Evolutionary conservation across 1,140 invertebrate species (phyloP).

Genomic region (Drosophila busckii): DNA sequence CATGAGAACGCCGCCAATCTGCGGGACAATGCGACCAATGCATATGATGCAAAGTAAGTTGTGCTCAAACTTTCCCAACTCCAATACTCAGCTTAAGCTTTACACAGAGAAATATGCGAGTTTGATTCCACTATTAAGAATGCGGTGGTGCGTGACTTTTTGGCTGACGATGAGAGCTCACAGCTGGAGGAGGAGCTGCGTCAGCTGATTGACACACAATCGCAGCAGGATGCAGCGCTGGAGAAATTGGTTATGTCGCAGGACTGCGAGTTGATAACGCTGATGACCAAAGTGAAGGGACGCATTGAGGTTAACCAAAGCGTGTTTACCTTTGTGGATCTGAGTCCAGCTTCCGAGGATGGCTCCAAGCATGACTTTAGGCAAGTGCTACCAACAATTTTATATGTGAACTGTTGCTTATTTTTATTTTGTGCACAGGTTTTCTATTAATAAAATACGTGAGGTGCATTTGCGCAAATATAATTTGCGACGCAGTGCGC

Average conservation of each 20-base stretch:
- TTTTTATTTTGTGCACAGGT: slow-evolving; percentile 48
- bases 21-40: slow-evolving; percentile 81
- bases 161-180: slow-evolving; percentile 70
- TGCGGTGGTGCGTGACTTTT: slow-evolving; percentile 71
- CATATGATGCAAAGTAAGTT: slow-evolving; percentile 70
- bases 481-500: slow-evolving; percentile 83
- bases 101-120: slow-evolving; percentile 62
- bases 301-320: slow-evolving; percentile 84
- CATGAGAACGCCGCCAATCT: slow-evolving; percentile 83
- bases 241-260: slow-evolving; percentile 83
- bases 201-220: slow-evolving; percentile 59
- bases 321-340: slow-evolving; percentile 83
- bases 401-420: not conserved
- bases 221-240: slow-evolving; percentile 68
- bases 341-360: slow-evolving; percentile 81
- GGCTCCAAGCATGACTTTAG: slow-evolving; percentile 80
- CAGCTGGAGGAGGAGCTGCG: slow-evolving; percentile 73
- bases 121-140: slow-evolving; percentile 76
- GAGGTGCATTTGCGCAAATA: slow-evolving; percentile 84
- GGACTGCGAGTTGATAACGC: slow-evolving; percentile 83
- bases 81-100: not conserved
- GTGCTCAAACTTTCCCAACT: not conserved
- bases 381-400: slow-evolving; percentile 35
- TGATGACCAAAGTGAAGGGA: slow-evolving; percentile 83
- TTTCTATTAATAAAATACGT: slow-evolving; percentile 81